Conservation (phyloP, 2,113 vertebrate species). For the Halcyon malimbica region DNA sequence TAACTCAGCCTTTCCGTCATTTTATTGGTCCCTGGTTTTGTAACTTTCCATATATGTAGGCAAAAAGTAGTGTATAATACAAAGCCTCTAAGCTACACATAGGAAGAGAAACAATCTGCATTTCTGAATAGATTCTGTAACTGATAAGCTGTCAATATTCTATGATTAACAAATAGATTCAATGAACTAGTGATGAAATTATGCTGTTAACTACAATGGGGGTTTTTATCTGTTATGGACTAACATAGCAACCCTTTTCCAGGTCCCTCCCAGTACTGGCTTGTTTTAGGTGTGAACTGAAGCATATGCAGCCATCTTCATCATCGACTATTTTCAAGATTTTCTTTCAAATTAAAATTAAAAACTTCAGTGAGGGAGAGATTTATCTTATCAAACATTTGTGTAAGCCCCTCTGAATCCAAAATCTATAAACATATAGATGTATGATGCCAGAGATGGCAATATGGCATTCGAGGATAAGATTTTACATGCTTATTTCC, state of each 20-base stretch:
- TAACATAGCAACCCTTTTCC: not conserved
- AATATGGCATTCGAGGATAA: not conserved
- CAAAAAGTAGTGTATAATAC: not conserved
- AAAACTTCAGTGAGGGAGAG: not conserved
- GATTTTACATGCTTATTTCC: not conserved
- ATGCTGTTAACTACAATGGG: not conserved
- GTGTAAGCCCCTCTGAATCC: not conserved
- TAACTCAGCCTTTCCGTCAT: not conserved
- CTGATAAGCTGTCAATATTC: not conserved
- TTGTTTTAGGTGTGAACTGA: not conserved
- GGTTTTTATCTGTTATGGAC: not conserved
- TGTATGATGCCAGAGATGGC: not conserved
- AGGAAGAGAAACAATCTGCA: not conserved
- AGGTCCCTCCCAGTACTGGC: not conserved
- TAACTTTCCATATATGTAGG: not conserved
- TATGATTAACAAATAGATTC: not conserved
- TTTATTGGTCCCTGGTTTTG: not conserved
- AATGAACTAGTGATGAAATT: too few relatives aligned
- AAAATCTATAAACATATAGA: too few relatives aligned
- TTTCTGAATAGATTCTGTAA: not conserved
- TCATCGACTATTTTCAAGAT: not conserved
- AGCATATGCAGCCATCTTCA: not conserved
- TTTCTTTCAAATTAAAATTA: not conserved
- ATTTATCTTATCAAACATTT: not conserved
- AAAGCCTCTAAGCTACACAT: not conserved